Base-by-base conservation (phyloP, 2,113 vertebrate species). In the Paramormyrops kingsleyae region DNA sequence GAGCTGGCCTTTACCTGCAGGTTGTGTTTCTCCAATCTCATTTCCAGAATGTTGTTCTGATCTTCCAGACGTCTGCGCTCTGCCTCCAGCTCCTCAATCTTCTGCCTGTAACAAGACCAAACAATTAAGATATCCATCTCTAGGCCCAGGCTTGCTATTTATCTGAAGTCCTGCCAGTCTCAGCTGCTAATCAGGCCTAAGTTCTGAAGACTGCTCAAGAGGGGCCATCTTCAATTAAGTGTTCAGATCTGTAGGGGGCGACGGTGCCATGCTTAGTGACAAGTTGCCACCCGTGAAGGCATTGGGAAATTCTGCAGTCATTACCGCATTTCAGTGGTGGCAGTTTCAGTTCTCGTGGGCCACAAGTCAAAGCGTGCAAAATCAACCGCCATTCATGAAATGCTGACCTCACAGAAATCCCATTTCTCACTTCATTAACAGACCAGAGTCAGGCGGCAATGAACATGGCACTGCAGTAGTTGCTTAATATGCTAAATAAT, bases 51-150 rank as follows among this genome's bases (percentile, higher is more conserved):
- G 90, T 93, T 96, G 88, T 99, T 99, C 91, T 97, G 95, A 88
- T 97, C 96, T 91, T 97, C 97, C 91, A 99, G 92, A 10, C 92
- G 95, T 49, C 97, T 95, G 39, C 97, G 96, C 87, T 98, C 98
- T 0, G 93, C 89, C 89, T 99, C 98, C 89, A 99, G 93, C 92
- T 99, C 98, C 93, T 99, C 99, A 19, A 99, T 95, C 95, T 99
- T 99, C 92, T 97, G 85, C 93, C 99, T 99, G 94, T 35, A 93
- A 89, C 90, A 89, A 74, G 31, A 88, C 47, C 90, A 2, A 24
- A 19, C 21, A 35, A 90, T 87, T 35, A 35, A 74, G 52, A 90
- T 83, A 90, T 49, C 52, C n/a, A 83, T 21, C 42, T 19, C 88
- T 39, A 86, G 0, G 31, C 50, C 56, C 56, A 39, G 52, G 90